Evolutionary conservation across 2,797 vertebrate species (phyloP).

Genomic region (Lagodon rhomboides): DNA sequence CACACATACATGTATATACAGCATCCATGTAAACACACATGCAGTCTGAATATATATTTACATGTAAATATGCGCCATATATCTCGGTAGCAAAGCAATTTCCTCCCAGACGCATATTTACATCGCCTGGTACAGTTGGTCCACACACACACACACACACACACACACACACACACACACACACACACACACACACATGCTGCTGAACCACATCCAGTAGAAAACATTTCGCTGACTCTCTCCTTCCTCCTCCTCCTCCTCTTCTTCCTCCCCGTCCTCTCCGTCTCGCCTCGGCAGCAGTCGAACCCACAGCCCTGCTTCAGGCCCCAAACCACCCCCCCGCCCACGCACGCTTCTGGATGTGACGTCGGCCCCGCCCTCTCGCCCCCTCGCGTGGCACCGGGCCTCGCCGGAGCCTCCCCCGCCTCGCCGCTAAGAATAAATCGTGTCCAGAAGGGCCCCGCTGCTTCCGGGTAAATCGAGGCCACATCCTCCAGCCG

Average conservation of each 20-base stretch:
- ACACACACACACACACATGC: slow-evolving; percentile 16
- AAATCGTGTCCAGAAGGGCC: slow-evolving; percentile 50
- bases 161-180: slow-evolving; percentile 25
- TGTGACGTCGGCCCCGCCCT: slow-evolving; percentile 69
- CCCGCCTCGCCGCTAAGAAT: slow-evolving; percentile 74
- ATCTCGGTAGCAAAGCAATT: slow-evolving; percentile 43
- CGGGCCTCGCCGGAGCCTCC: slow-evolving; percentile 63
- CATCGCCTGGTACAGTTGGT: slow-evolving; percentile 38
- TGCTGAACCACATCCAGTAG: not conserved
- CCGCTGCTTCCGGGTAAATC: slow-evolving; percentile 66
- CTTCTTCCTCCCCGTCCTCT: slow-evolving; percentile 47
- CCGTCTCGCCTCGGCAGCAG: slow-evolving; percentile 57
- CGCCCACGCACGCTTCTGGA: slow-evolving; percentile 63
- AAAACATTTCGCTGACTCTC: slow-evolving; percentile 69
- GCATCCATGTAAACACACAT: slow-evolving; percentile 18
- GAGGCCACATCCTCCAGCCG: slow-evolving; percentile 68
- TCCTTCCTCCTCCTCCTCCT: slow-evolving; percentile 37
- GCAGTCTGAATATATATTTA: slow-evolving; percentile 42
- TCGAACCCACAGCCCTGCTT: slow-evolving; percentile 67
- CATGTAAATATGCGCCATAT: slow-evolving; percentile 43
- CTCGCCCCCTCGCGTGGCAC: slow-evolving; percentile 66
- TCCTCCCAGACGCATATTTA: slow-evolving; percentile 62
- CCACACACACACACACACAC: slow-evolving; percentile 13
- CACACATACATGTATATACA: slow-evolving; percentile 33
- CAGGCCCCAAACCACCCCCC: slow-evolving; percentile 67